Evolutionary conservation across 2,113 vertebrate species (phyloP).

Genomic region (Apaloderma vittatum): DNA sequence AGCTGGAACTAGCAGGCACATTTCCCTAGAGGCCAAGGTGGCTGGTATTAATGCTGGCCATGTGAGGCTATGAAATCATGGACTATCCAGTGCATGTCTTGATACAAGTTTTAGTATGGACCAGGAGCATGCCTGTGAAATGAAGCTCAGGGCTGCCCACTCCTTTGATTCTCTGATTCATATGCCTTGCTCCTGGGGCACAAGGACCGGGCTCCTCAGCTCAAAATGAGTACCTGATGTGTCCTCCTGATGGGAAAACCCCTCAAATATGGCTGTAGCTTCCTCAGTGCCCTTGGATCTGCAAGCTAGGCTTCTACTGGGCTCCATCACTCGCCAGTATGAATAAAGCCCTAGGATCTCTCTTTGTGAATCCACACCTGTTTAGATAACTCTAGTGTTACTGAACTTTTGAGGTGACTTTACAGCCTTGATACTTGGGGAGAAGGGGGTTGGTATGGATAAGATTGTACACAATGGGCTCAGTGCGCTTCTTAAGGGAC

Average conservation of each 20-base stretch:
- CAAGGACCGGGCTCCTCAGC: neutral
- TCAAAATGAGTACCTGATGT: neutral
- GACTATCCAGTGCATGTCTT: neutral
- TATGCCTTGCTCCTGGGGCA: neutral
- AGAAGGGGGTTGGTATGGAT: neutral
- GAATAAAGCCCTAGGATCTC: neutral
- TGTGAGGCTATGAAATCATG: neutral
- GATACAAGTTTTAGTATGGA: neutral
- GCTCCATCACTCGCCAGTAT: neutral
- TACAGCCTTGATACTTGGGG: neutral
- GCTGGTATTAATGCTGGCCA: neutral
- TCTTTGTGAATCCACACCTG: neutral
- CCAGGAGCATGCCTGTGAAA: neutral
- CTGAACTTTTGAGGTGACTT: neutral
- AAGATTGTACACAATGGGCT: neutral
- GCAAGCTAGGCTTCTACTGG: neutral
- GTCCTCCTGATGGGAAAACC: neutral
- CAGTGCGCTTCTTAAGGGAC: neutral
- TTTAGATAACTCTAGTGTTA: neutral
- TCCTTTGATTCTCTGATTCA: neutral
- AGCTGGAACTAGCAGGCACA: neutral
- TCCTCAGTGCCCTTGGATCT: neutral
- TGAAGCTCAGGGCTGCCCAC: neutral
- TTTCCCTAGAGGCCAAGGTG: neutral
- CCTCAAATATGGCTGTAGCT: accelerated